Evolutionary conservation across 2,797 vertebrate species (phyloP).

Genomic region (Microhierax caerulescens): DNA sequence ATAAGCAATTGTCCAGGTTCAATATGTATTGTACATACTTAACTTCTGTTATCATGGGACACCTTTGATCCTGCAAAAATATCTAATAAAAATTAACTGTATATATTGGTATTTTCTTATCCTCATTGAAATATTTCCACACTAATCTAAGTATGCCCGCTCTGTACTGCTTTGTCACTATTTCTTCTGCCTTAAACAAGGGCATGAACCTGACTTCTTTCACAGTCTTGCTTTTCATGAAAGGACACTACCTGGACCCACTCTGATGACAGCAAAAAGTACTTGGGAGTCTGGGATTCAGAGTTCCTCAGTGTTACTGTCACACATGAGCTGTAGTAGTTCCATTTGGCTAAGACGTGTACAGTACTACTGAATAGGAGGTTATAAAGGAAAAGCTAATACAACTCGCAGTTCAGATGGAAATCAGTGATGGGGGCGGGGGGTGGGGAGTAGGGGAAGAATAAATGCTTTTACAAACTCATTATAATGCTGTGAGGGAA

Average conservation of each 20-base stretch:
- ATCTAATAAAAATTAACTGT: background rate
- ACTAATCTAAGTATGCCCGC: no score
- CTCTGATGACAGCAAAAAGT: background rate
- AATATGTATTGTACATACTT: background rate
- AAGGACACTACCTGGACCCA: background rate
- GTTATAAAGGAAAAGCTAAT: constrained; percentile 1
- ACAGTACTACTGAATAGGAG: background rate
- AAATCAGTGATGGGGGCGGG: background rate
- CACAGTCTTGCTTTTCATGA: background rate
- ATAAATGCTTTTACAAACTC: background rate
- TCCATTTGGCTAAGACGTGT: background rate
- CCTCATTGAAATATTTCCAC: background rate
- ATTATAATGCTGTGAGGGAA: background rate
- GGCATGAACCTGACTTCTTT: background rate
- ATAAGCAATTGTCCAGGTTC: background rate
- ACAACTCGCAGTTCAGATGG: background rate
- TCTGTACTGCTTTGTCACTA: background rate
- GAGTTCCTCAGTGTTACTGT: background rate
- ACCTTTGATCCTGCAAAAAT: background rate
- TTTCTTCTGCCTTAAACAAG: background rate
- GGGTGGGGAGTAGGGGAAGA: background rate
- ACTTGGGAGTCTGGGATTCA: background rate
- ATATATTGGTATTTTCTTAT: background rate
- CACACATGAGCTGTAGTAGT: background rate
- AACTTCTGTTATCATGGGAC: background rate